phyloP scores from a whole-genome alignment of 2,797 vertebrate genomes.

The Sciurus vulgaris region DNA sequence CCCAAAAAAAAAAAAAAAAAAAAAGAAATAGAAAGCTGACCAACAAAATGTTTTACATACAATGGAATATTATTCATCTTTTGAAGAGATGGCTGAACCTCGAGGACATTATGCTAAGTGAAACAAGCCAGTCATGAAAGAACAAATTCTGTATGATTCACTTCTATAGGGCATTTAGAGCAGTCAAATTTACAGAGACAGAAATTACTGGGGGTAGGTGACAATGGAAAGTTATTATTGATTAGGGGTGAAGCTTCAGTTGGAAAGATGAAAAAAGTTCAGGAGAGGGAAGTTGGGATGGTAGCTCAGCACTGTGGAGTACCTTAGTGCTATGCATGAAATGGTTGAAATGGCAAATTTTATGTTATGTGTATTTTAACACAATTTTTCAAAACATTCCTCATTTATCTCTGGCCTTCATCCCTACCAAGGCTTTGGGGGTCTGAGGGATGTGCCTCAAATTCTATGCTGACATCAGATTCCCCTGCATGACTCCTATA shows the following conservation, averaged over 20 bases:
- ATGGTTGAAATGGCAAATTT: not conserved
- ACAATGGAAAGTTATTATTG: not conserved
- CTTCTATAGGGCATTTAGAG: not conserved
- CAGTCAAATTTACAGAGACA: not conserved
- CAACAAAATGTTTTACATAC: not conserved
- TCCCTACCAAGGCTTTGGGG: not conserved
- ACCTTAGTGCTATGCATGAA: not conserved
- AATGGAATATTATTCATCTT: not conserved
- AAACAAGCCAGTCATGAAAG: not conserved
- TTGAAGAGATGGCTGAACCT: not conserved
- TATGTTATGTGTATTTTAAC: not conserved
- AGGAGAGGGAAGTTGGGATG: not conserved
- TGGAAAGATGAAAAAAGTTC: not conserved
- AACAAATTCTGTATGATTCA: not conserved
- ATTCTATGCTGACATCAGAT: not conserved
- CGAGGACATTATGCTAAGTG: not conserved
- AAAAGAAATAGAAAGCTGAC: not conserved
- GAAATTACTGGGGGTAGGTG: not conserved
- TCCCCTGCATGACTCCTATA: not conserved
- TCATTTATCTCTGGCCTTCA: not conserved
- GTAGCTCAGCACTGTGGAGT: not conserved
- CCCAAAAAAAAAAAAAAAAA: too few relatives aligned
- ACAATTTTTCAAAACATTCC: not conserved
- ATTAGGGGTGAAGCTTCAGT: too few relatives aligned
- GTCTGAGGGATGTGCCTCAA: not conserved